phyloP scores from a whole-genome alignment of 2,888 invertebrate species.

The Callyntrura sp. region DNA sequence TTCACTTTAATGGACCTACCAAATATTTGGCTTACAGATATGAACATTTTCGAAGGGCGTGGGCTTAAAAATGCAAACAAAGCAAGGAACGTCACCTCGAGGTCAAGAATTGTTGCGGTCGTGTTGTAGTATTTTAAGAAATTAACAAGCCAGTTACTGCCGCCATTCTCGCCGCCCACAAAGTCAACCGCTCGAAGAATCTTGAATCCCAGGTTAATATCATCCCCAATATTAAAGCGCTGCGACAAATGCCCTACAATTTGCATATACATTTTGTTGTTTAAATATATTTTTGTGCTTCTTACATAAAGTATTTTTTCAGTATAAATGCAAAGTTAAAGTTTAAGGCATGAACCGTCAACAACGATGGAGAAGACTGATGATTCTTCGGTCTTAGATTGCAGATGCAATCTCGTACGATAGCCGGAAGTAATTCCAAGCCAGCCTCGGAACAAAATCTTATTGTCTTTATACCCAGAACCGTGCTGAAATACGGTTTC shows the following conservation, averaged over 20 bases:
- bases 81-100: slow-evolving; percentile 12
- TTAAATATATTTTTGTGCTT: no score
- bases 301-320: no score
- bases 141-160: slow-evolving; percentile 50
- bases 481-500: slow-evolving; percentile 66
- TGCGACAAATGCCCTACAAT: slow-evolving; percentile 35
- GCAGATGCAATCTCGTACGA: slow-evolving; percentile 52
- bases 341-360: background rate
- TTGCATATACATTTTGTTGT: no score
- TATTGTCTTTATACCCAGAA: slow-evolving; percentile 38
- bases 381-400: slow-evolving; percentile 40
- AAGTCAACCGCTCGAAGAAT: slow-evolving; percentile 49
- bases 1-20: background rate
- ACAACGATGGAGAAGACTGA: slow-evolving; percentile 17
- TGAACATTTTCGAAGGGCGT: background rate
- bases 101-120: background rate
- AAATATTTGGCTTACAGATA: no score
- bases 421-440: slow-evolving; percentile 63
- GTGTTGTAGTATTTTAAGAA: slow-evolving; percentile 45
- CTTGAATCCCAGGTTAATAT: slow-evolving; percentile 52
- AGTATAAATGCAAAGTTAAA: no score
- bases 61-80: background rate
- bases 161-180: background rate
- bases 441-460: slow-evolving; percentile 70
- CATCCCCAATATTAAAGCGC: slow-evolving; percentile 26